A percentile compares a stretch with the other conserved stretches of the same genome.
phyloP scores from a whole-genome alignment of 2,113 vertebrate species.

The Rhinogobius similis region DNA sequence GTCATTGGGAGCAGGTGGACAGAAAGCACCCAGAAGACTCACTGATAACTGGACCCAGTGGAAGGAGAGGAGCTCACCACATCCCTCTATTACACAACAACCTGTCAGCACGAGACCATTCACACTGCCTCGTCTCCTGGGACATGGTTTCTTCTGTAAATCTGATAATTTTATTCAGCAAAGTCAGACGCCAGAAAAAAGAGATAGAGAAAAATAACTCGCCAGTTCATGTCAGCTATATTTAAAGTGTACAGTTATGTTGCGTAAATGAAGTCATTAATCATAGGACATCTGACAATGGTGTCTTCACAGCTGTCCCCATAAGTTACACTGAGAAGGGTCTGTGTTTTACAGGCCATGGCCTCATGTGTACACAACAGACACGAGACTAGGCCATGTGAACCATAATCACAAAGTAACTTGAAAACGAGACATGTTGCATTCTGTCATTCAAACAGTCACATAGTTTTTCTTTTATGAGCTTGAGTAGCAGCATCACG shows the following conservation, averaged over 20 bases:
- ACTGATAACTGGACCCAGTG: constrained; percentile 2
- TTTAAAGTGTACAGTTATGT: background rate
- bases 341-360: background rate
- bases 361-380: background rate
- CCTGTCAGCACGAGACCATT: constrained; percentile 53
- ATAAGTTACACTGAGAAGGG: background rate
- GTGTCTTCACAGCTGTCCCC: constrained; percentile 6
- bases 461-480: background rate
- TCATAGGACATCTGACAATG: background rate
- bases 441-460: background rate
- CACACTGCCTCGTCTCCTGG: constrained; percentile 26
- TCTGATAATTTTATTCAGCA: background rate
- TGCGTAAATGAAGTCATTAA: constrained; percentile 4
- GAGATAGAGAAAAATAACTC: background rate
- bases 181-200: background rate
- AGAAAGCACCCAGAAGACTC: constrained; percentile 26
- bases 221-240: background rate
- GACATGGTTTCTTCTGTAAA: constrained; percentile 7
- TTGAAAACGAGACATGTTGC: background rate
- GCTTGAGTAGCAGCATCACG: background rate
- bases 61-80: constrained; percentile 23
- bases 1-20: constrained; percentile 44
- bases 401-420: background rate
- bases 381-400: background rate
- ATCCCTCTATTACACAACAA: constrained; percentile 44